Evolutionary conservation across 2,888 invertebrate genomes (phyloP).

Genomic region (Polyploca ridens): DNA sequence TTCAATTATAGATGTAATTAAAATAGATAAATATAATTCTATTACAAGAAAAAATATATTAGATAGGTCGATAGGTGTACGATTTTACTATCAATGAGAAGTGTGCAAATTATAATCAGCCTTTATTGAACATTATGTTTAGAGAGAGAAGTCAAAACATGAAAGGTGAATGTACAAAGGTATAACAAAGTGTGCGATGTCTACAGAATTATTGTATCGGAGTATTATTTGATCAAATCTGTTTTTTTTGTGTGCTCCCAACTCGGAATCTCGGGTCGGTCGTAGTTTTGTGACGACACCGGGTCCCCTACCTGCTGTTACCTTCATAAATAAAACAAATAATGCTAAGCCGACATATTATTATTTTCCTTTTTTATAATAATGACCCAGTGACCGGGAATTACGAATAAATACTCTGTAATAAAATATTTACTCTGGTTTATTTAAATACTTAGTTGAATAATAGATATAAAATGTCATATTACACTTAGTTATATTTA

Average conservation of each 20-base stretch:
- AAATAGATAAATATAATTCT: not conserved
- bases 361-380: constrained; percentile 40
- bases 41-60: not conserved
- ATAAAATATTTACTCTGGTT: constrained; percentile 80
- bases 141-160: not conserved
- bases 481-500: constrained; percentile 69
- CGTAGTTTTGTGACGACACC: constrained; percentile 22
- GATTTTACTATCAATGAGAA: not conserved
- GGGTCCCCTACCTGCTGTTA: constrained; percentile 28
- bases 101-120: not conserved
- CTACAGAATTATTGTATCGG: constrained; percentile 10
- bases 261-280: constrained; percentile 29
- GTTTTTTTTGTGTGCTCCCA: constrained; percentile 1
- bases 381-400: constrained; percentile 63
- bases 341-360: constrained; percentile 37
- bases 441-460: constrained; percentile 77
- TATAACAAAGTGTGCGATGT: constrained; percentile 11
- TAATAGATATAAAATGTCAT: constrained; percentile 70
- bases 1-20: not conserved
- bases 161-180: constrained; percentile 10
- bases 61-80: not conserved
- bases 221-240: constrained; percentile 4
- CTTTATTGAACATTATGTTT: not conserved
- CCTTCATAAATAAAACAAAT: constrained; percentile 51
- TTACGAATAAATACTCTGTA: constrained; percentile 69